Percentiles rank a stretch among this genome's conserved stretches.
These are phyloP conservation scores for Eudyptes chrysolophus DNA, from an alignment of 2,113 vertebrate species.

Conservation along the genomic window DNA sequence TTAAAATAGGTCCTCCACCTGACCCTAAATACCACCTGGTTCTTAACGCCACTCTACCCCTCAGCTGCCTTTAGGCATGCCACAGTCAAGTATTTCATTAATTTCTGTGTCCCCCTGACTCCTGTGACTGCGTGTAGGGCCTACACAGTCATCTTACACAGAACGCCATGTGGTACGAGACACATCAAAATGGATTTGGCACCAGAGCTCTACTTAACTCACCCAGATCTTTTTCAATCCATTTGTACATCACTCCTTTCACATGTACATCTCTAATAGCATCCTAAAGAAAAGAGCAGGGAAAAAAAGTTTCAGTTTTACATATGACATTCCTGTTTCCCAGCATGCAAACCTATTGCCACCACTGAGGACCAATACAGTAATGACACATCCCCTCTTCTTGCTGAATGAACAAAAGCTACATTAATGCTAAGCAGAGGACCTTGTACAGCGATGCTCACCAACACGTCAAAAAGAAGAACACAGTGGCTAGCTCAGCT, in stretches of 20 bases:
- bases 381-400: not conserved
- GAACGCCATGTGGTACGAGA: accelerated
- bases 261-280: slow-evolving; percentile 82
- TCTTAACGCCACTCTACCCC: not conserved
- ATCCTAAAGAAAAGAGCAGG: slow-evolving; percentile 65
- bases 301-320: not conserved
- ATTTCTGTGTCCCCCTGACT: not conserved
- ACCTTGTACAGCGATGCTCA: not conserved
- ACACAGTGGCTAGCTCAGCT: not conserved
- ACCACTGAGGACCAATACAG: not conserved
- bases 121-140: not conserved
- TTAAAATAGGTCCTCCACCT: not conserved
- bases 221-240: slow-evolving; percentile 83
- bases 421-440: not conserved
- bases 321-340: not conserved
- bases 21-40: not conserved
- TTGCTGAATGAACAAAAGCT: not conserved
- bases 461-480: not conserved
- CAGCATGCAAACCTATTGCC: not conserved
- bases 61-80: not conserved
- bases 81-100: not conserved
- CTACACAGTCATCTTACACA: not conserved
- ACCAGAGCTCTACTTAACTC: slow-evolving; percentile 47
- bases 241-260: slow-evolving; percentile 85
- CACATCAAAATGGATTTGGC: not conserved